Evolutionary conservation across 2,888 invertebrate genomes (phyloP), one percentile per base, ranked within the genome.

Genomic region (Amphipyra tragopoginis): DNA sequence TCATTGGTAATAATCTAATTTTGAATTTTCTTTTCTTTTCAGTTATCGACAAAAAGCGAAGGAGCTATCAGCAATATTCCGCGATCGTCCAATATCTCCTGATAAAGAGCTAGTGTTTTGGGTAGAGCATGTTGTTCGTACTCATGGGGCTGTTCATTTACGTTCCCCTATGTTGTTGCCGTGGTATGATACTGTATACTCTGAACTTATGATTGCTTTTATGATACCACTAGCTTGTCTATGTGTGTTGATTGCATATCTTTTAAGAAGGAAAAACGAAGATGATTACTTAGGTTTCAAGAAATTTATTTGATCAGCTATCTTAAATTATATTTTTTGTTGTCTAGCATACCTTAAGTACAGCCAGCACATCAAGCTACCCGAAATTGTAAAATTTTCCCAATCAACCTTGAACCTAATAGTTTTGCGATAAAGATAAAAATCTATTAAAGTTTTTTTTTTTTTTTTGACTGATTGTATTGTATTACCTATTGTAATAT

Each of bases 101-200:
- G 81, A 95, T 61, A 95, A 95, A 26, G 95, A 95, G 5, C 95
- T 96, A 29, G 87, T 96, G 43, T 96, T 95, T 89, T 96, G 96
- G 96, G 93, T 96, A 39, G 96, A 96, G 83, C 95, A 96, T 83
- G 95, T 96, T 7, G 94, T 93, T 4, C 87, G 91, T 55, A 94
- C 95, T 2, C 86, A 90, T 33, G 96, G 96, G 0, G 95, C 94
- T 2, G 91, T 90, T 11, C 88, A 96, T 75, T 77, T 91, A 8
- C 66, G 75, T 36, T 75, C 75, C 7, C 65, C 72, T 33, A 70
- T 71, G 13, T 56, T 72, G 0, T 1, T 34, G 15, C 40, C 33
- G 1, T 55, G 55, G 33, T 42, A 48, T 21, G 2, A 13, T n/a
- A 38, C 21, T 8, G 21, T 26, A 7, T 44, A 29, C 21, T 14